Percentiles rank a stretch among this genome's conserved stretches.
These are phyloP conservation scores for Cephonodes hylas DNA, from an alignment of 2,888 invertebrate genomes.

Conservation along the genomic window DNA sequence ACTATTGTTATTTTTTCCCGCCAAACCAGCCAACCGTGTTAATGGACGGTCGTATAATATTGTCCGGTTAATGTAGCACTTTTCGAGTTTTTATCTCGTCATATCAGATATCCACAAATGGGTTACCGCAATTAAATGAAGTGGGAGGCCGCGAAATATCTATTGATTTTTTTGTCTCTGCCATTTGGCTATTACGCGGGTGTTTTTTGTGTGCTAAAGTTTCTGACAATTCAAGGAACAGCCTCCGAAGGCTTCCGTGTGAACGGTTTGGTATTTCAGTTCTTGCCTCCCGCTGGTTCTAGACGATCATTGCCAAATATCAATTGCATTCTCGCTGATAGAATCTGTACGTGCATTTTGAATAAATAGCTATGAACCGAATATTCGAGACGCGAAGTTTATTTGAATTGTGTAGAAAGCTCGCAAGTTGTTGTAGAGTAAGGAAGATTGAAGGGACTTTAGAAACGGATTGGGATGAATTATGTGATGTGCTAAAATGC, in stretches of 20 bases:
- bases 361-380: too few species aligned
- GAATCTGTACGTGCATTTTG: too few species aligned
- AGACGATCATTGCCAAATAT: not conserved
- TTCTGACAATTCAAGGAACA: constrained; percentile 21
- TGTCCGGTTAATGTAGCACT: constrained; percentile 44
- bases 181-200: constrained; percentile 33
- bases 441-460: too few species aligned
- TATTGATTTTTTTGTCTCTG: constrained; percentile 46
- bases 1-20: constrained; percentile 21
- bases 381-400: too few species aligned
- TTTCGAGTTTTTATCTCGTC: constrained; percentile 43
- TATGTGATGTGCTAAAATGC: too few species aligned
- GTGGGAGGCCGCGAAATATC: constrained; percentile 42
- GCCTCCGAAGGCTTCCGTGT: constrained; percentile 14
- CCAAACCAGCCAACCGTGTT: constrained; percentile 30
- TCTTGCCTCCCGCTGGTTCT: not conserved
- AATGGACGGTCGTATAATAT: constrained; percentile 35
- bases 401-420: too few species aligned
- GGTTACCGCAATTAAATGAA: constrained; percentile 39
- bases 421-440: too few species aligned
- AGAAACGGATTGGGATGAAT: too few species aligned
- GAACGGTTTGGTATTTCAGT: not conserved
- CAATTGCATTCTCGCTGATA: too few species aligned
- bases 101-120: constrained; percentile 42
- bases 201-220: constrained; percentile 25